These are phyloP conservation scores for Lordiphosa mommai DNA, from an alignment of 1,140 invertebrate species.

Conservation along the genomic window DNA sequence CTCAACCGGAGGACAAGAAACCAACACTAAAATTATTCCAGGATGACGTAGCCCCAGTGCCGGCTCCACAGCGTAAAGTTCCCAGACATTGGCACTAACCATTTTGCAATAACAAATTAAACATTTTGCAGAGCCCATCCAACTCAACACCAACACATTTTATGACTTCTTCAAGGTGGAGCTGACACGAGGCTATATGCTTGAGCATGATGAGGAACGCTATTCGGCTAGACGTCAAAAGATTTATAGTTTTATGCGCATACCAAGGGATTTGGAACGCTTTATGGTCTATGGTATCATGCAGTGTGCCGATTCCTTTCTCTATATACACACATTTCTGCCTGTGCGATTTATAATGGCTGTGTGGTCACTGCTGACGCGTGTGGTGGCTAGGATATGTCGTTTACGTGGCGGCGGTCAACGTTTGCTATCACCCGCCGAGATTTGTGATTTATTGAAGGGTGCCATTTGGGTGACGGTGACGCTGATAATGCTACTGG, in stretches of 20 bases:
- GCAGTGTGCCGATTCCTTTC: slow-evolving; percentile 98
- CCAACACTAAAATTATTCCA: slow-evolving; percentile 26
- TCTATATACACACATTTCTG: slow-evolving; percentile 98
- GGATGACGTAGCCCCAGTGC: slow-evolving; percentile 55
- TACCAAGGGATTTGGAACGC: slow-evolving; percentile 94
- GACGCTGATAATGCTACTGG: slow-evolving; percentile 91
- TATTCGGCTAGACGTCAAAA: slow-evolving; percentile 96
- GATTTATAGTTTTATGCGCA: slow-evolving; percentile 98
- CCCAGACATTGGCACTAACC: too few relatives aligned
- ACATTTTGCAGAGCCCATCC: background rate
- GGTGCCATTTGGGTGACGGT: slow-evolving; percentile 92
- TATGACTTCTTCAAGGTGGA: slow-evolving; percentile 91
- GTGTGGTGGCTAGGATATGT: slow-evolving; percentile 86
- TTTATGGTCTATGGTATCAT: slow-evolving; percentile 98
- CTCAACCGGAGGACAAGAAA: slow-evolving; percentile 33
- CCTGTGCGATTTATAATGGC: slow-evolving; percentile 95
- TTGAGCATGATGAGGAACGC: slow-evolving; percentile 96
- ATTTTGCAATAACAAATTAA: too few relatives aligned
- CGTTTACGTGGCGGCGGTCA: slow-evolving; percentile 82
- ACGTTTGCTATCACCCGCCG: slow-evolving; percentile 89
- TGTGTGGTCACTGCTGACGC: slow-evolving; percentile 87
- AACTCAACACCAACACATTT: slow-evolving; percentile 48
- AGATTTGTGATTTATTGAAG: slow-evolving; percentile 98
- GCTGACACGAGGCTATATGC: slow-evolving; percentile 92
- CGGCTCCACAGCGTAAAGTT: slow-evolving; percentile 16